Evolutionary conservation across 1,140 invertebrate genomes (phyloP).

Genomic region (Drosophila auraria): DNA sequence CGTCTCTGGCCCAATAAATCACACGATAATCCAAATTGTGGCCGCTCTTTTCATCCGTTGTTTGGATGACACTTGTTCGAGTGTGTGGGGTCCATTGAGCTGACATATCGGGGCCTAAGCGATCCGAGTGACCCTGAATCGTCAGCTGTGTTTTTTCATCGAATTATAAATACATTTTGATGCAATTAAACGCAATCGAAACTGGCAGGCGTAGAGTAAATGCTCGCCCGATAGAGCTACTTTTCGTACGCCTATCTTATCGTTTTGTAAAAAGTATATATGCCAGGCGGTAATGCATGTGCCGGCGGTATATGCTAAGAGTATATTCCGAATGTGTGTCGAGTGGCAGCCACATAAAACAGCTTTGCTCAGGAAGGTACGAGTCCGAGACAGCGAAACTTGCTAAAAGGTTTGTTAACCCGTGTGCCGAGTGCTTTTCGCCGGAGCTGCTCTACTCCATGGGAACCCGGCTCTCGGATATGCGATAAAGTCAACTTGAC

Average conservation of each 20-base stretch:
- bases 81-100: constrained; percentile 51
- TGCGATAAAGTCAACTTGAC: constrained; percentile 5
- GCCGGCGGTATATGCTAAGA: neutral
- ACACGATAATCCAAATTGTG: constrained; percentile 70
- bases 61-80: constrained; percentile 64
- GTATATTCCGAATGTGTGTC: constrained; percentile 35
- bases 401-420: constrained; percentile 48
- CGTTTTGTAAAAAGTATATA: constrained; percentile 25
- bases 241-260: constrained; percentile 58
- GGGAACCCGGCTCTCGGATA: constrained; percentile 28
- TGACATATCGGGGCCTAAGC: constrained; percentile 24
- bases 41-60: constrained; percentile 39
- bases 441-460: constrained; percentile 13
- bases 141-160: constrained; percentile 7
- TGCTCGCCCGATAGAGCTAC: constrained; percentile 24
- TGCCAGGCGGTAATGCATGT: constrained; percentile 21
- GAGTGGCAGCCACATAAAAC: constrained; percentile 29
- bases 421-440: constrained; percentile 7
- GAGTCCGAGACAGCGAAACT: constrained; percentile 11
- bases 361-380: constrained; percentile 1
- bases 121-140: constrained; percentile 53
- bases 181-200: constrained; percentile 67
- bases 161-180: constrained; percentile 66
- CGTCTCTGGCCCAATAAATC: constrained; percentile 61
- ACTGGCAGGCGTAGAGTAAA: constrained; percentile 31